A percentile compares a stretch with the other conserved stretches of the same genome.
These are phyloP conservation scores for Apodemia zela DNA, from an alignment of 2,888 invertebrate genomes.

Conservation along the genomic window DNA sequence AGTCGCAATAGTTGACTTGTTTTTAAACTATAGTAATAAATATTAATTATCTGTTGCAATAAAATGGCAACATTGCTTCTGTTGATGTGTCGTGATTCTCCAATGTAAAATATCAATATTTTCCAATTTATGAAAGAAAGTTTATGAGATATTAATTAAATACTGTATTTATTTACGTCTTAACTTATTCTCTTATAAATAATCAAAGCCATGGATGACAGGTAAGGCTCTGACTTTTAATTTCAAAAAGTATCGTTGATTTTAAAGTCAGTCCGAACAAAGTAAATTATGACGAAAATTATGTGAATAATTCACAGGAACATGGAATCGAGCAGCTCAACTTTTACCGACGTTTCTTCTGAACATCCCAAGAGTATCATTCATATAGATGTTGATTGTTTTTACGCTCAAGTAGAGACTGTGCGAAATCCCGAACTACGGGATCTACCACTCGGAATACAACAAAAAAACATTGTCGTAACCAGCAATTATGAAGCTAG, in stretches of 20 bases:
- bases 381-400: slow-evolving; percentile 91
- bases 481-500: slow-evolving; percentile 92
- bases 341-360: slow-evolving; percentile 53
- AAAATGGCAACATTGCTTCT: slow-evolving; percentile 58
- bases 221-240: slow-evolving; percentile 53
- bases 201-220: slow-evolving; percentile 64
- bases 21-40: too few relatives aligned
- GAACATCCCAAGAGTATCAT: slow-evolving; percentile 86
- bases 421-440: slow-evolving; percentile 84
- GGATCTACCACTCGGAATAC: slow-evolving; percentile 86
- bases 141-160: slow-evolving; percentile 47
- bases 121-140: slow-evolving; percentile 73
- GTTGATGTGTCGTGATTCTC: slow-evolving; percentile 80
- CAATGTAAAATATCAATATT: slow-evolving; percentile 72
- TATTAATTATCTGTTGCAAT: slow-evolving; percentile 18
- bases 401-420: slow-evolving; percentile 93
- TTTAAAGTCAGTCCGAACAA: slow-evolving; percentile 62
- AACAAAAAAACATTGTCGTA: slow-evolving; percentile 91
- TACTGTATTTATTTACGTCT: slow-evolving; percentile 52
- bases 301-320: slow-evolving; percentile 58
- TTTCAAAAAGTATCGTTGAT: slow-evolving; percentile 44
- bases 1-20: too few relatives aligned
- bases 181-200: slow-evolving; percentile 55
- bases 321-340: slow-evolving; percentile 72
- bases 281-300: slow-evolving; percentile 60